A percentile compares a stretch with the other conserved stretches of the same genome.
These are phyloP conservation scores for Chlorospingus semifuscus DNA, from an alignment of 2,797 vertebrate species.

Conservation along the genomic window DNA sequence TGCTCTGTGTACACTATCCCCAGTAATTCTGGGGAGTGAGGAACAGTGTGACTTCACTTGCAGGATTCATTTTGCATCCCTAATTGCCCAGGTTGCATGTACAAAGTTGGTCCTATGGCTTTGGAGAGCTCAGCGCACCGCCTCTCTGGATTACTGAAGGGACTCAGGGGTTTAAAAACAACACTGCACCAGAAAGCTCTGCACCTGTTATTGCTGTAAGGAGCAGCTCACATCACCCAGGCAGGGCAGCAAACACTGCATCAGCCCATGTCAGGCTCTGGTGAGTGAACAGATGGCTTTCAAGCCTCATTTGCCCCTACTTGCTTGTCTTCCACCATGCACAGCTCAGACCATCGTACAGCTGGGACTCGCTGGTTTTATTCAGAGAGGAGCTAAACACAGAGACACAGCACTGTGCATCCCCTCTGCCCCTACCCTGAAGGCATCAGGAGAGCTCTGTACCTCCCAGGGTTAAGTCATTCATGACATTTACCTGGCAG, in stretches of 20 bases:
- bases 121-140: not conserved
- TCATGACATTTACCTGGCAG: not conserved
- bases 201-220: not conserved
- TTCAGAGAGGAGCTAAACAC: not conserved
- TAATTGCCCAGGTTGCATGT: not conserved
- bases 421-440: not conserved
- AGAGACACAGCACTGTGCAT: not conserved
- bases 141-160: not conserved
- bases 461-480: not conserved
- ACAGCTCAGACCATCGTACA: not conserved
- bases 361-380: not conserved
- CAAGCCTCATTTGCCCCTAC: constrained; percentile 17
- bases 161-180: not conserved
- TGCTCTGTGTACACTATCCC: not conserved
- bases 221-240: not conserved
- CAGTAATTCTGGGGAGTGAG: not conserved
- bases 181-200: not conserved
- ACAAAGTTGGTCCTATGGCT: accelerated
- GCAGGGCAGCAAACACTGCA: not conserved
- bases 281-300: constrained; percentile 27
- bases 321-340: not conserved
- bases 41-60: not conserved
- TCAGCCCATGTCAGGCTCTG: not conserved
- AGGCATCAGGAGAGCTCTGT: not conserved
- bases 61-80: accelerated